Percentiles rank a stretch among this genome's conserved stretches.
These are phyloP conservation scores for Cricetomys ansorgei DNA, from an alignment of 2,113 vertebrate genomes.

Conservation along the genomic window DNA sequence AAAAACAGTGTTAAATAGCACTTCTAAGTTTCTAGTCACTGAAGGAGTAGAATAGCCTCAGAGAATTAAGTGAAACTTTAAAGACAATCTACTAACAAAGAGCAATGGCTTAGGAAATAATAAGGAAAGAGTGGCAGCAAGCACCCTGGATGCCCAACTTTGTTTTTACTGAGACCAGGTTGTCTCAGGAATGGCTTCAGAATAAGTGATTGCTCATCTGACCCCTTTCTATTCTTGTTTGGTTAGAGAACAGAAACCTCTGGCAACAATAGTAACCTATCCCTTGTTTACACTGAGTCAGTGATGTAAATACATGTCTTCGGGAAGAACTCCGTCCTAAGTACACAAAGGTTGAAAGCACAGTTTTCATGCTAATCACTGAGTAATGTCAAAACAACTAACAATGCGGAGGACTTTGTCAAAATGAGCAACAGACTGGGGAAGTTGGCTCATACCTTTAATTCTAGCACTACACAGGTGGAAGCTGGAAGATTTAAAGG, in stretches of 20 bases:
- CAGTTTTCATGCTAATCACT: not conserved
- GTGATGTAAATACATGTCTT: not conserved
- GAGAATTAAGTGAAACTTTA: not conserved
- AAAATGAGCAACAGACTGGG: not conserved
- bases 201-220: not conserved
- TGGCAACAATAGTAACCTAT: not conserved
- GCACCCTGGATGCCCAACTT: not conserved
- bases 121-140: not conserved
- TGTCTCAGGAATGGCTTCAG: not conserved
- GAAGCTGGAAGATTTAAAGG: not conserved
- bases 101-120: not conserved
- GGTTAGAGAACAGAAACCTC: not conserved
- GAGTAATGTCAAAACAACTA: not conserved
- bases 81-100: not conserved
- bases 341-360: not conserved
- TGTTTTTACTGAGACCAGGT: not conserved
- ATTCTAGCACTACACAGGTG: not conserved
- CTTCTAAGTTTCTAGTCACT: not conserved
- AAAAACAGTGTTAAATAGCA: not conserved
- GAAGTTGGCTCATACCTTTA: not conserved
- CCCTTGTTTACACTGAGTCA: not conserved
- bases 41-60: not conserved
- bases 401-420: not conserved
- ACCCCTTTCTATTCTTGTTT: not conserved
- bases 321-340: not conserved